Conservation (phyloP, 2,888 invertebrate genomes). For the Gymnoscelis rufifasciata region DNA sequence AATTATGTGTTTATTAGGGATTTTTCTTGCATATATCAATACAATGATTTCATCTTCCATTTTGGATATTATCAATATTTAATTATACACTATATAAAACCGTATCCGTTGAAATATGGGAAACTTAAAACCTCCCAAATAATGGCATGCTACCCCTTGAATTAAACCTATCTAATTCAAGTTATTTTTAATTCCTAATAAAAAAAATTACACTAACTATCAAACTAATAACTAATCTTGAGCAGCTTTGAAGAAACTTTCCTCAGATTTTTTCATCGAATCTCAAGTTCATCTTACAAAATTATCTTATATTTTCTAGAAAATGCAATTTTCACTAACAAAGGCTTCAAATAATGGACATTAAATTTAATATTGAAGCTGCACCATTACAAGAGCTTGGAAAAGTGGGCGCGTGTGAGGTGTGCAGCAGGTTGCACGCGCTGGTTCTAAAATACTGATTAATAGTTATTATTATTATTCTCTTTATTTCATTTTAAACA, state of each 20-base stretch:
- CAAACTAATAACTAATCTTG: slow-evolving; percentile 1
- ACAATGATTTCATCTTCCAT: too few relatives aligned
- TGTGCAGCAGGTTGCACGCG: neutral
- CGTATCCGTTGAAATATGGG: too few relatives aligned
- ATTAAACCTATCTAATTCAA: too few relatives aligned
- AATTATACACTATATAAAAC: too few relatives aligned
- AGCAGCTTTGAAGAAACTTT: slow-evolving; percentile 1
- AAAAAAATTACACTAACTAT: too few relatives aligned
- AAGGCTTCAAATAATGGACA: slow-evolving; percentile 31
- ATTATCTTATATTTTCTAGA: slow-evolving; percentile 20
- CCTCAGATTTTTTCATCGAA: slow-evolving; percentile 10
- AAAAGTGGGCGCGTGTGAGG: slow-evolving; percentile 1
- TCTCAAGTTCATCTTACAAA: slow-evolving; percentile 14
- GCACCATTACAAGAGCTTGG: slow-evolving; percentile 20
- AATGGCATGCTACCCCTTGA: too few relatives aligned
- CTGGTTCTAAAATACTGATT: neutral
- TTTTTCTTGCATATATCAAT: too few relatives aligned
- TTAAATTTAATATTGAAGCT: slow-evolving; percentile 43
- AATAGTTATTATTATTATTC: neutral
- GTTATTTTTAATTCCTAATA: too few relatives aligned
- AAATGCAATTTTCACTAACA: slow-evolving; percentile 29
- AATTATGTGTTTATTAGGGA: too few relatives aligned
- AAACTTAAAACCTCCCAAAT: too few relatives aligned
- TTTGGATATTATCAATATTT: too few relatives aligned
- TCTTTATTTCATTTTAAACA: neutral